These are phyloP conservation scores for Triplophysa tibetana DNA, from an alignment of 2,113 vertebrate genomes.

Conservation along the genomic window DNA sequence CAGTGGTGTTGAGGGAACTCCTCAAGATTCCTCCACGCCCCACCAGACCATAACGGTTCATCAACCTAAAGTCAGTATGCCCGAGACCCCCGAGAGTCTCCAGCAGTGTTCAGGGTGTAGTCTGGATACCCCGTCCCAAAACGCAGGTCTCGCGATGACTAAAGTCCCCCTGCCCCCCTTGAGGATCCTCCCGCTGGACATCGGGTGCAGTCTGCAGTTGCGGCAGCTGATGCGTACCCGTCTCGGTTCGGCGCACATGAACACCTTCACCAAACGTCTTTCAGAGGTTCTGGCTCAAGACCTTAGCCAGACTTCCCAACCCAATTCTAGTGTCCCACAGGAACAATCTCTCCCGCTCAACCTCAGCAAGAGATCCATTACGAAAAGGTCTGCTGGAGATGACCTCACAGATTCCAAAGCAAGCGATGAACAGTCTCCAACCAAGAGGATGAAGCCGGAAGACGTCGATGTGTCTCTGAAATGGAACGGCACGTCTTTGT, in stretches of 20 bases:
- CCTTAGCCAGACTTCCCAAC: conserved; percentile 60
- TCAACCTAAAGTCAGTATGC: conserved; percentile 61
- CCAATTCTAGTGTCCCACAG: conserved; percentile 56
- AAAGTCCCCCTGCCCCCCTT: conserved; percentile 69
- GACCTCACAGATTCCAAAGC: conserved; percentile 48
- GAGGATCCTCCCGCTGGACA: conserved; percentile 74
- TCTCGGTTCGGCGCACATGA: conserved; percentile 69
- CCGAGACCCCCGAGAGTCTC: conserved; percentile 44
- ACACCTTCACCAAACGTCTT: conserved; percentile 74
- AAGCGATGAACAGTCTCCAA: not conserved
- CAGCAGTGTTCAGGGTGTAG: conserved; percentile 48
- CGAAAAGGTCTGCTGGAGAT: conserved; percentile 61
- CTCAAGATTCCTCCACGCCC: conserved; percentile 53
- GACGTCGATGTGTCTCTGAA: conserved; percentile 30
- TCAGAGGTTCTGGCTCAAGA: conserved; percentile 77
- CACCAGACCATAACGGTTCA: conserved; percentile 54
- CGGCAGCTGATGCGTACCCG: conserved; percentile 74
- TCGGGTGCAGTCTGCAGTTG: conserved; percentile 79
- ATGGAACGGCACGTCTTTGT: conserved; percentile 24
- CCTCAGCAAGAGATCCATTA: conserved; percentile 70
- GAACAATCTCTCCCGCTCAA: conserved; percentile 77
- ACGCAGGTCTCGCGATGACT: conserved; percentile 43
- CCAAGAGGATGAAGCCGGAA: conserved; percentile 56
- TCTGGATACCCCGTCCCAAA: conserved; percentile 42
- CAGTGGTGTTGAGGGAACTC: conserved; percentile 55